Base-by-base conservation (phyloP, 64 coral and sea anemone species). In the Actinia tenebrosa region DNA sequence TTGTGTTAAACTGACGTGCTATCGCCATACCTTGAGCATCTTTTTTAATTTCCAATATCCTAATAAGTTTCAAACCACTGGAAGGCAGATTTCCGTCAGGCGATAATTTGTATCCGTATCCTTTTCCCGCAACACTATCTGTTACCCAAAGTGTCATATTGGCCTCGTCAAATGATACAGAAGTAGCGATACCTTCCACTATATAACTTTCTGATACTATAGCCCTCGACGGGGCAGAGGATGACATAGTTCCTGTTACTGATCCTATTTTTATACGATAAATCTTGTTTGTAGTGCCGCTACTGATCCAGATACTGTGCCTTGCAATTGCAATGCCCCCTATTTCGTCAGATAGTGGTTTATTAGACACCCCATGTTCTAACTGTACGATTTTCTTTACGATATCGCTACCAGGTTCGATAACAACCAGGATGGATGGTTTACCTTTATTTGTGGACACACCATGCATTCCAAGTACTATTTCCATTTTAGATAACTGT, bases 391-490 rank as follows among this genome's bases (percentile, higher is more conserved):
- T 95, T 63, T 98, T 98, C n/a, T 86, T 78, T 11, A 98, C 92
- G 23, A 18, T 63, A 4, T 77, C 79, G 4, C 43, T 84, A 0
- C 79, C 92, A 13, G 83, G 82, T 44, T 98, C 89, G 16, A 87
- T 92, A 25, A 98, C 52, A n/a, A 95, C 96, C 55, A 98, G 71
- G 2, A 98, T 53, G 0, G 96, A 98, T 14, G 96, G 83, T 46
- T 95, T 94, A 17, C 60, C 90, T 71, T 92, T 79, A 45, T 94
- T 95, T 2, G 81, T 85, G 19, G 96, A 91, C 10, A 98, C 96
- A 10, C 96, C 96, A n/a, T 94, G 81, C 96, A 98, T 98, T n/a
- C 87, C 91, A 10, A 98, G 90, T 63, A 98, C 61, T 85, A 95
- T 85, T 16, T 95, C 61, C 43, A 52, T 60, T 2, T 83, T 55